phyloP scores from a whole-genome alignment of 1,140 invertebrate species.

The Temnothorax longispinosus region DNA sequence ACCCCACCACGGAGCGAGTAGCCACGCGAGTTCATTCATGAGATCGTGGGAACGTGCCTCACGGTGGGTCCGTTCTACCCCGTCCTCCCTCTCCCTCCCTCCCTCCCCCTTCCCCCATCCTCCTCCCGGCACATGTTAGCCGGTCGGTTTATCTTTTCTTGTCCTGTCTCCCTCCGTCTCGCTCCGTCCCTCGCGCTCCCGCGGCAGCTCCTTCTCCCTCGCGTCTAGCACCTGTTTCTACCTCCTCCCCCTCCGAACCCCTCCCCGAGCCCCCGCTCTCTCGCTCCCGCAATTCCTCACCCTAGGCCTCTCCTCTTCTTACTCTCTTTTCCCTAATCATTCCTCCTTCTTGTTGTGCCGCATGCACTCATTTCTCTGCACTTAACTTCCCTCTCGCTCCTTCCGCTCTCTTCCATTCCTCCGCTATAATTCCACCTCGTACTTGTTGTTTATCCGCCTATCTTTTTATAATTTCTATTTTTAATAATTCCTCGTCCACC shows the following conservation, averaged over 20 bases:
- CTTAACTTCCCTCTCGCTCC: slow-evolving; percentile 60
- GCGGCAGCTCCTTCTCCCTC: slow-evolving; percentile 28
- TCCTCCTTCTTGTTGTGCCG: slow-evolving; percentile 44
- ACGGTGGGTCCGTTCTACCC: slow-evolving; percentile 77
- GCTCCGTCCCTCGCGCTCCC: neutral
- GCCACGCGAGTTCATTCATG: slow-evolving; percentile 86
- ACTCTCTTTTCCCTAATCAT: slow-evolving; percentile 47
- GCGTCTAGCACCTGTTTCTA: slow-evolving; percentile 45
- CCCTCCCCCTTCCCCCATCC: slow-evolving; percentile 37
- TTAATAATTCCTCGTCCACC: slow-evolving; percentile 19
- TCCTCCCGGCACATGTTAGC: slow-evolving; percentile 56
- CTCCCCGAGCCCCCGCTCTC: neutral
- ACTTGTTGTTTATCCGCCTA: slow-evolving; percentile 59
- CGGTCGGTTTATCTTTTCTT: slow-evolving; percentile 59
- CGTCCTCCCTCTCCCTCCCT: slow-evolving; percentile 51
- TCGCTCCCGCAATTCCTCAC: slow-evolving; percentile 59
- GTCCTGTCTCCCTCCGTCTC: slow-evolving; percentile 47
- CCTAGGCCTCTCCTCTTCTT: slow-evolving; percentile 49
- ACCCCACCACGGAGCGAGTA: slow-evolving; percentile 77
- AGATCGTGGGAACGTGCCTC: slow-evolving; percentile 85
- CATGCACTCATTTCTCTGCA: slow-evolving; percentile 51
- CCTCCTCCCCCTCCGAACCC: slow-evolving; percentile 4
- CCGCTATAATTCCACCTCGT: slow-evolving; percentile 41
- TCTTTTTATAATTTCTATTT: slow-evolving; percentile 12
- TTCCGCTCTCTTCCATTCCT: slow-evolving; percentile 24